Evolutionary conservation across 2,888 invertebrate genomes (phyloP).

Genomic region (Maniola hyperantus): DNA sequence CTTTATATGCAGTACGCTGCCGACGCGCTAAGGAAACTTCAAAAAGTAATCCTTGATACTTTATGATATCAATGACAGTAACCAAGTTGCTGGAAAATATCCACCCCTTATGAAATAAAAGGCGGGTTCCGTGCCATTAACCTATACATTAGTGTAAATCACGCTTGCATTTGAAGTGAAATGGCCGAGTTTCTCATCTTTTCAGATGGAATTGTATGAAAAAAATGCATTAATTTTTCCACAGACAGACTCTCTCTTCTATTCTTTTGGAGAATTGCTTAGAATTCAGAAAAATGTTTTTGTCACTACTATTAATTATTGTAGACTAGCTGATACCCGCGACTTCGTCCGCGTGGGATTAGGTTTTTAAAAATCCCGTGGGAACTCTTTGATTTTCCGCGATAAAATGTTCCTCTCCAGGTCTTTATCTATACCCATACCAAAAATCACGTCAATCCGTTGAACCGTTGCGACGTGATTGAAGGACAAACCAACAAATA

Average conservation of each 20-base stretch:
- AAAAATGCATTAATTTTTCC: conserved; percentile 13
- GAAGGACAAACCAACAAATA: too few species aligned
- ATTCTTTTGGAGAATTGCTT: conserved; percentile 3
- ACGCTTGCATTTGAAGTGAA: conserved; percentile 26
- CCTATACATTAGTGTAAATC: conserved; percentile 38
- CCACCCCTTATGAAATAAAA: conserved; percentile 30
- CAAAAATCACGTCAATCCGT: too few species aligned
- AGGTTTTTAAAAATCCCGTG: too few species aligned
- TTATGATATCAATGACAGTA: conserved; percentile 3
- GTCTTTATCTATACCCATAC: too few species aligned
- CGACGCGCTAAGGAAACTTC: not conserved
- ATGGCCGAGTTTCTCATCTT: conserved; percentile 21
- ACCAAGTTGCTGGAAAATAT: conserved; percentile 35
- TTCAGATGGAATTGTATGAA: conserved; percentile 19
- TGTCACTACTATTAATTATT: not conserved
- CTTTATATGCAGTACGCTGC: not conserved
- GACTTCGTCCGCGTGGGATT: too few species aligned
- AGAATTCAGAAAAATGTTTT: not conserved
- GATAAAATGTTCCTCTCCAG: too few species aligned
- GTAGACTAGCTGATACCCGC: too few species aligned
- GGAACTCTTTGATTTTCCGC: too few species aligned
- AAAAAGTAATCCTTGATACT: conserved; percentile 3
- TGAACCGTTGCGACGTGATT: too few species aligned
- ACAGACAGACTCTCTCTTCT: not conserved
- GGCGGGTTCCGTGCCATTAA: conserved; percentile 38